These are phyloP conservation scores for Heliconius melpomene DNA, from an alignment of 1,140 invertebrate genomes.

Conservation along the genomic window DNA sequence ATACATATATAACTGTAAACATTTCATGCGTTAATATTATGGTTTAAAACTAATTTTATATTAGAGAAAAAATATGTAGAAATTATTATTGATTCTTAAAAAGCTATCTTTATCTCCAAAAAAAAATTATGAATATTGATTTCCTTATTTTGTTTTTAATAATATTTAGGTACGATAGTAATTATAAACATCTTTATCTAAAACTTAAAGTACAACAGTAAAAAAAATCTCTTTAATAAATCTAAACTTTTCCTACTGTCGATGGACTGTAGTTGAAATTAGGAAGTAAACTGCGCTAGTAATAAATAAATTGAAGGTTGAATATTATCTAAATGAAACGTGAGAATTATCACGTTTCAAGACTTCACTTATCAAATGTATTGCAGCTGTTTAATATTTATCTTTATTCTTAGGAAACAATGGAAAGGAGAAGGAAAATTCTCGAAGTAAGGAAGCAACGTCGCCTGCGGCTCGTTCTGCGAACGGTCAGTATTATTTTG, in stretches of 20 bases:
- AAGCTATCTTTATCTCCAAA: too few relatives aligned
- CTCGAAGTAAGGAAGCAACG: constrained; percentile 85
- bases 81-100: too few relatives aligned
- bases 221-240: too few relatives aligned
- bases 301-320: constrained; percentile 15
- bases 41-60: too few relatives aligned
- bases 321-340: constrained; percentile 35
- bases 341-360: constrained; percentile 44
- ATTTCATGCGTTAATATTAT: neutral
- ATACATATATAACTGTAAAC: neutral
- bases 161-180: too few relatives aligned
- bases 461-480: constrained; percentile 84
- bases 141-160: too few relatives aligned
- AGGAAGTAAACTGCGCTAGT: neutral
- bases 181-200: too few relatives aligned
- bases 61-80: too few relatives aligned
- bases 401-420: constrained; percentile 84
- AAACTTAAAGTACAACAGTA: too few relatives aligned
- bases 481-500: constrained; percentile 75
- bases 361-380: constrained; percentile 24
- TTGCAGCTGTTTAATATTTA: constrained; percentile 32
- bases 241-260: neutral
- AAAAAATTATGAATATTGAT: too few relatives aligned
- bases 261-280: neutral
- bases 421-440: constrained; percentile 84